Conservation (phyloP, 1,140 invertebrate species). For the Acyrthosiphon pisum region DNA sequence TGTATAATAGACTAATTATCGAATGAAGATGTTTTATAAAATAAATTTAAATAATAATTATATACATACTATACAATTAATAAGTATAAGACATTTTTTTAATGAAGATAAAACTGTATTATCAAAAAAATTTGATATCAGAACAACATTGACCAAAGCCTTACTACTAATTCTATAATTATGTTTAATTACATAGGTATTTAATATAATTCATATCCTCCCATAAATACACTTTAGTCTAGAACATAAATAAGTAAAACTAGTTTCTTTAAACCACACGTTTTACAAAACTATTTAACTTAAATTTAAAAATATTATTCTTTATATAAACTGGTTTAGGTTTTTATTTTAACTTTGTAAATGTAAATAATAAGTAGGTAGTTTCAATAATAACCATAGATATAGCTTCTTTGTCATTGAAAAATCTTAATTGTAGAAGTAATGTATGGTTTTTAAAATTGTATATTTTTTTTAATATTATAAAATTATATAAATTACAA, state of each 20-base stretch:
- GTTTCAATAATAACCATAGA: neutral
- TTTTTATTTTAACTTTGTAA: neutral
- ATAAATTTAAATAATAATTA: neutral
- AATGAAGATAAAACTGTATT: neutral
- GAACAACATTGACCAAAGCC: neutral
- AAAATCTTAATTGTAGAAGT: neutral
- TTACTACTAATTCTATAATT: neutral
- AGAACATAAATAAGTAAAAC: neutral
- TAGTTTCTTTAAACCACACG: neutral
- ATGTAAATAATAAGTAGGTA: neutral
- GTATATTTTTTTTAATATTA: neutral
- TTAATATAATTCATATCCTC: neutral
- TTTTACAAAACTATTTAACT: neutral
- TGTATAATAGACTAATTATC: neutral
- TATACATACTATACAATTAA: neutral
- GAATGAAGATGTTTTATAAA: neutral
- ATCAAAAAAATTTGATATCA: neutral
- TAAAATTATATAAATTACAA: neutral
- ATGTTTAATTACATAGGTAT: neutral
- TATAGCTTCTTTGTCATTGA: neutral
- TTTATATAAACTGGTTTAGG: neutral
- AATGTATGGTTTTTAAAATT: neutral
- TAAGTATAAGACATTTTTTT: neutral
- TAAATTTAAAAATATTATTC: neutral
- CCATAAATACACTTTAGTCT: neutral